A percentile compares a stretch with the other conserved stretches of the same genome.
phyloP scores from a whole-genome alignment of 2,797 vertebrate species.

The Luscinia megarhynchos region DNA sequence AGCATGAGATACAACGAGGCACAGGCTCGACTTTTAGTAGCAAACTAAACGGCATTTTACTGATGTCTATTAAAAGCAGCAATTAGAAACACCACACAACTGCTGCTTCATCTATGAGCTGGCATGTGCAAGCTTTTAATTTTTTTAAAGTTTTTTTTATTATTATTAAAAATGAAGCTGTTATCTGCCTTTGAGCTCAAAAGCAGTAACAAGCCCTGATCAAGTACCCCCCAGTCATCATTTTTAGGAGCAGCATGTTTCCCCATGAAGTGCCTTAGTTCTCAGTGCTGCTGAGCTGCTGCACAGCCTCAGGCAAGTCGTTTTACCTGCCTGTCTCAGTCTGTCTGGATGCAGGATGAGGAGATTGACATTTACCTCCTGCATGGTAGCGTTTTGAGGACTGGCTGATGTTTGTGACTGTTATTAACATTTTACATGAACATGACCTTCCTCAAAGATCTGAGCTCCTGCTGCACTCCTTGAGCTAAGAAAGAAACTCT shows the following conservation, averaged over 20 bases:
- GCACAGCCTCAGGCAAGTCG: background rate
- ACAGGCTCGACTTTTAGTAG: background rate
- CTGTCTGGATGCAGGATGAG: background rate
- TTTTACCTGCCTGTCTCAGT: background rate
- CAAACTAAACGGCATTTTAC: background rate
- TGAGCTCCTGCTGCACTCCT: background rate
- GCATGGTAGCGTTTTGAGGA: background rate
- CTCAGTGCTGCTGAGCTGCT: background rate
- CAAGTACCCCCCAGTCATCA: fast-evolving
- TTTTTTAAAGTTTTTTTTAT: background rate
- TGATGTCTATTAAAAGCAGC: background rate
- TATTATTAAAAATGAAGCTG: background rate
- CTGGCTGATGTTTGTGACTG: background rate
- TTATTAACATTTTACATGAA: background rate
- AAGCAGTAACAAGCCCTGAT: background rate
- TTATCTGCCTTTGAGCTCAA: background rate
- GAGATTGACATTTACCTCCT: background rate
- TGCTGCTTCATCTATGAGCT: background rate
- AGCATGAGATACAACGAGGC: background rate
- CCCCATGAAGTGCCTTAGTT: background rate
- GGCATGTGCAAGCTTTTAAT: background rate
- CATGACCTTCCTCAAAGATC: background rate
- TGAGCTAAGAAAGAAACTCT: background rate
- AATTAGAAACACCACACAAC: background rate
- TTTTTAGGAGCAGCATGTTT: background rate